Evolutionary conservation across 2,888 invertebrate species (phyloP), one percentile per base, ranked within the genome.

Genomic region (Heliconius charithonia): DNA sequence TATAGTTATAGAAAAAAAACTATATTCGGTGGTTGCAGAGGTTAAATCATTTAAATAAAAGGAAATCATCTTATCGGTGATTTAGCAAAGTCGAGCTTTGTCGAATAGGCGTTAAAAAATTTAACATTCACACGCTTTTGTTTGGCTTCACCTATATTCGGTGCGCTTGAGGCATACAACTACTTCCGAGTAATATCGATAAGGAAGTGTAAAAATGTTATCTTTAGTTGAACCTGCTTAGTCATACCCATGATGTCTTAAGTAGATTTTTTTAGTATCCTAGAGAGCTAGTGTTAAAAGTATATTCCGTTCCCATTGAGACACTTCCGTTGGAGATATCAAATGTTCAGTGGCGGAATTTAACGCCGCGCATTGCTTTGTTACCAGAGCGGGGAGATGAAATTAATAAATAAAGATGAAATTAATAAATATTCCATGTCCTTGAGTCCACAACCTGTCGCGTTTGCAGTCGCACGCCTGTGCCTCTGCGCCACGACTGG

Each of bases 171-270:
- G 82, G 73, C 80, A 82, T 88, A 69, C 69, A 86, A 85, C 85
- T 83, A 86, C 85, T 90, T 91, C 90, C 87, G 85, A 85, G 89
- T 90, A 90, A 85, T 83, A 86, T 85, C 84, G 91, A 90, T 91
- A 91, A 92, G 89, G 85, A 89, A 87, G 89, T 90, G 90, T 89
- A 85, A 90, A 87, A 81, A 84, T 78, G 84, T 86, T 85, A 88
- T 85, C 84, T 83, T 81, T 82, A 77, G 81, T 72, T 78, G 76
- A 82, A 84, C 80, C 72, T 80, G 69, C 83, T 83, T 84, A 84
- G 81, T 85, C 84, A 83, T 75, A 79, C 83, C 79, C 81, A 84
- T 81, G 82, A 76, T 82, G 76, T 82, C 81, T 71, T 76, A 81
- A 81, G 76, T 73, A 80, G 56, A 7, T 51, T 51, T 51, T 51